Evolutionary conservation across 2,797 vertebrate genomes (phyloP), one percentile per base, ranked within the genome.

Genomic region (Liasis olivaceus): DNA sequence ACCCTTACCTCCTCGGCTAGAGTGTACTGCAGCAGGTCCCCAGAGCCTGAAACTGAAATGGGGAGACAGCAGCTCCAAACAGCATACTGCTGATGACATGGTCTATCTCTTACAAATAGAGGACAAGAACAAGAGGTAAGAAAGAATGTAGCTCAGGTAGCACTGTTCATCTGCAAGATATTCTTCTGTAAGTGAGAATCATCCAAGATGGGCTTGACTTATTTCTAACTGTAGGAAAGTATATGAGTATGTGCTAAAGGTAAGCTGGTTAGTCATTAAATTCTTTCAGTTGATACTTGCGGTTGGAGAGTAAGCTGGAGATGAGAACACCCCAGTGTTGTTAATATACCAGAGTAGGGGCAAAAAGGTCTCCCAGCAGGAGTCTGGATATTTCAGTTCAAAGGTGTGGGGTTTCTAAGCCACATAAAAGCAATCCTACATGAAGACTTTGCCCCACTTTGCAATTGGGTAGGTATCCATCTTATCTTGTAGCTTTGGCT

Each of bases 21-120:
- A 99, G 92, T 99, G 99, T 94, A 98, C 98, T 2, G 99, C 99
- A 0, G 98, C 98, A 0, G 99, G 99, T 92, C 99, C 99, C 24
- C 99, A 99, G 97, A 99, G 99, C 97, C 98, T 99, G 94, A 99
- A 99, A 97, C 98, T 99, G 88, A 99, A 99, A 86, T 99, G 99
- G 99, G 99, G 98, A 2, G 99, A 99, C 92, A 98, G 98, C 91
- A 98, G 95, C 90, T 97, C 98, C 63, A 99, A 98, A 36, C 96
- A 96, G 59, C 98, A 98, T 0, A 64, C 98, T 4, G 89, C 97
- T 0, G 98, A 99, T 0, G 98, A 99, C 94, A 96, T 98, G 94
- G 98, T 98, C 90, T 99, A 99, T 94, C 98, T 98, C 85, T 98
- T 99, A 89, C 99, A 99, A 97, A 98, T 99, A 97, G 99, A 99